These are phyloP conservation scores for Bellardia bayeri DNA, from an alignment of 2,888 invertebrate species.

Conservation along the genomic window DNA sequence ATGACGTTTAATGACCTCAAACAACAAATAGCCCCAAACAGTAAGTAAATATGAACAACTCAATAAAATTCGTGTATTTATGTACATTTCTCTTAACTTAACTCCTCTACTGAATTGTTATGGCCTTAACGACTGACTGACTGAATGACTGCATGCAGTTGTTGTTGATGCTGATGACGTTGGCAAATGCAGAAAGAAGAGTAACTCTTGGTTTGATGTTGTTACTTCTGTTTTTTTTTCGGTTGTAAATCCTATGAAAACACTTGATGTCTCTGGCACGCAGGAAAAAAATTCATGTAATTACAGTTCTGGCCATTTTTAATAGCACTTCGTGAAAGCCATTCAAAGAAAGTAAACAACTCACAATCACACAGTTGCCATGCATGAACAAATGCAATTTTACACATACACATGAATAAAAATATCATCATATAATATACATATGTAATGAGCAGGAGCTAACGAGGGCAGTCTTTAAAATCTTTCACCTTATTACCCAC, in stretches of 20 bases:
- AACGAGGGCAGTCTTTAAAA: not conserved
- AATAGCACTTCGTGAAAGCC: conserved; percentile 69
- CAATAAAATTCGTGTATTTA: conserved; percentile 67
- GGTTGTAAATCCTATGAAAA: conserved; percentile 59
- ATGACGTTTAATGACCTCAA: conserved; percentile 71
- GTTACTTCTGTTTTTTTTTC: conserved; percentile 43
- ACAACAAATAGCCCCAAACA: conserved; percentile 70
- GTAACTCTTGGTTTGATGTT: conserved; percentile 43
- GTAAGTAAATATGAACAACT: conserved; percentile 72
- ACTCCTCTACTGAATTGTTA: conserved; percentile 20
- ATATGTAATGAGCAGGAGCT: conserved; percentile 33
- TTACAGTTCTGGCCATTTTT: conserved; percentile 70
- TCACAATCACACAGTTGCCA: conserved; percentile 45
- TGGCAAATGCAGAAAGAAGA: conserved; percentile 32
- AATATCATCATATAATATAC: conserved; percentile 27
- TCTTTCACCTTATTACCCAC: too few relatives aligned
- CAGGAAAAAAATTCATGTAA: conserved; percentile 60
- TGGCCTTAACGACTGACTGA: conserved; percentile 49
- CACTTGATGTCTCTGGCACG: conserved; percentile 71
- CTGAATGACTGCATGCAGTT: conserved; percentile 22
- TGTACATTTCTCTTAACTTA: conserved; percentile 43
- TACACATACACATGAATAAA: conserved; percentile 21
- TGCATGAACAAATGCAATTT: conserved; percentile 2
- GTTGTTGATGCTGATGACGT: not conserved
- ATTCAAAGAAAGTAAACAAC: conserved; percentile 70